Evolutionary conservation across 2,797 vertebrate genomes (phyloP).

Genomic region (Melanotaenia pygmaea): DNA sequence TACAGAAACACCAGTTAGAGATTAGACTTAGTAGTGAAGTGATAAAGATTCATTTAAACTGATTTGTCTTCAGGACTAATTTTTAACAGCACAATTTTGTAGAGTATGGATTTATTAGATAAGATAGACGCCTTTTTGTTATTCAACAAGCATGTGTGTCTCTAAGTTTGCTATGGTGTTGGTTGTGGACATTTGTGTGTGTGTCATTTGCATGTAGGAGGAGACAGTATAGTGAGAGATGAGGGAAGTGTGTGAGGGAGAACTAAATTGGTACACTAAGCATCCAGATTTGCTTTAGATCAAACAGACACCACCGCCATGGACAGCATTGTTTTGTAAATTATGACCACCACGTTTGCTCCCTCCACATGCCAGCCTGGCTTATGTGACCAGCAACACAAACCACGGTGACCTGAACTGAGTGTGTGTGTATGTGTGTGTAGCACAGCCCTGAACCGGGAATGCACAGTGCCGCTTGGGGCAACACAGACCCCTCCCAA

Average conservation of each 20-base stretch:
- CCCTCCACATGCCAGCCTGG: conserved; percentile 54
- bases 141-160: not conserved
- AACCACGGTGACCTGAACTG: conserved; percentile 44
- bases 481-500: conserved; percentile 23
- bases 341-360: conserved; percentile 41
- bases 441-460: conserved; percentile 22
- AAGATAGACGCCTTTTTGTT: not conserved
- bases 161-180: not conserved
- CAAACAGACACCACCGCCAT: conserved; percentile 18
- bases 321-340: conserved; percentile 50
- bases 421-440: conserved; percentile 27
- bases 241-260: not conserved
- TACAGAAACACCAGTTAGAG: conserved; percentile 4
- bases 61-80: not conserved
- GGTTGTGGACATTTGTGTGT: not conserved
- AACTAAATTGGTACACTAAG: conserved; percentile 10
- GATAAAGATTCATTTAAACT: not conserved
- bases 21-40: not conserved
- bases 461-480: conserved; percentile 46
- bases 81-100: not conserved
- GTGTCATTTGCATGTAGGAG: conserved; percentile 10
- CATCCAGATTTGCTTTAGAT: conserved; percentile 26
- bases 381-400: conserved; percentile 56
- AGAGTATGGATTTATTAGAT: conserved; percentile 5
- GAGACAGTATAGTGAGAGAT: not conserved